Conservation (phyloP, 2,888 invertebrate species). For the Adela reaumurella region DNA sequence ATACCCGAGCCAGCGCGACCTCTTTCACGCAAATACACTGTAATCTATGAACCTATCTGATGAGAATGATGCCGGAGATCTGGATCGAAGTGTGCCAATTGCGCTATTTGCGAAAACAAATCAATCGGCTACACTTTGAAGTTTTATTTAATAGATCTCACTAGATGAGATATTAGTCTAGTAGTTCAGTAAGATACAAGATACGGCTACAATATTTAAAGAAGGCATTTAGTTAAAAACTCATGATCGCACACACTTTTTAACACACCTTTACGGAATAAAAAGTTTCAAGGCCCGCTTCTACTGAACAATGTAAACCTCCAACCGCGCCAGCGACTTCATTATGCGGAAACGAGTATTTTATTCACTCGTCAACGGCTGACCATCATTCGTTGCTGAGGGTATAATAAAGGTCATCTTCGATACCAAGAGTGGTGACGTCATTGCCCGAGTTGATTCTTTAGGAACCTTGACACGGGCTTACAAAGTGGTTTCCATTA, state of each 20-base stretch:
- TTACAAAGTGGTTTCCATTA: not conserved
- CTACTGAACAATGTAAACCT: not conserved
- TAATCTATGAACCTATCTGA: too few relatives aligned
- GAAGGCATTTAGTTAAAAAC: too few relatives aligned
- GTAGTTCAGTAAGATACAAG: too few relatives aligned
- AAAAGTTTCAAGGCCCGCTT: not conserved
- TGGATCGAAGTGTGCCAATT: too few relatives aligned
- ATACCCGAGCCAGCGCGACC: not conserved
- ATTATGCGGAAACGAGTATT: not conserved
- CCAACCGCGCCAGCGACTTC: not conserved
- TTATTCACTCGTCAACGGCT: not conserved
- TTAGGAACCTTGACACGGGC: not conserved
- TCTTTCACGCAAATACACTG: not conserved
- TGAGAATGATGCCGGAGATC: too few relatives aligned
- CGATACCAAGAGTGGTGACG: not conserved
- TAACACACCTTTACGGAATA: too few relatives aligned
- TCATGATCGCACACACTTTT: too few relatives aligned
- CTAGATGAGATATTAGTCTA: too few relatives aligned
- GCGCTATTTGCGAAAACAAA: too few relatives aligned
- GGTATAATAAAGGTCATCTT: not conserved
- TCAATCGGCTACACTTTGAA: too few relatives aligned
- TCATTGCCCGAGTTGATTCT: not conserved
- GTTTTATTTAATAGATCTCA: too few relatives aligned
- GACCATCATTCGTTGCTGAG: not conserved
- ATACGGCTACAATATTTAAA: too few relatives aligned